Evolutionary conservation across 2,888 invertebrate genomes (phyloP), one percentile per base, ranked within the genome.

Genomic region (Charanyca ferruginea): DNA sequence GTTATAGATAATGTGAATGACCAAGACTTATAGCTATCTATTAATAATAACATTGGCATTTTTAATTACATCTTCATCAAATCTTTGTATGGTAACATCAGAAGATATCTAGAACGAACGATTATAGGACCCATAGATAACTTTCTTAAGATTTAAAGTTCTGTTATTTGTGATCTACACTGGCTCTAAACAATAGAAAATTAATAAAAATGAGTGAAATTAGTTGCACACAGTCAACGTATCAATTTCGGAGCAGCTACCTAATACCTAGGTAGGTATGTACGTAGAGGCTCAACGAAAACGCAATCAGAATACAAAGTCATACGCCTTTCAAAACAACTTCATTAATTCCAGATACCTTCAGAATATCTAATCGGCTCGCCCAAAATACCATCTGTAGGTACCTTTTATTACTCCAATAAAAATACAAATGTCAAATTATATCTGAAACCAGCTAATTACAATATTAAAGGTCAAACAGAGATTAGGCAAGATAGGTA

Each of bases 391-490:
- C 16, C 42, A 60, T 7, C 23, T 2, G 32, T n/a, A n/a, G 42
- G 22, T 11, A 44, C 16, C 23, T 59, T 42, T 28, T 51, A 38
- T 22, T 35, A 53, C n/a, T 32, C 2, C 20, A 59, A 51, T 23
- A 23, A 25, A 44, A 52, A 59, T 41, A 18, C 18, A 62, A 35
- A 61, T 64, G 42, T 57, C 52, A 59, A 58, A 63, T 69, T 51
- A 42, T 20, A 51, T 22, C 1, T 35, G 16, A 65, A 28, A 32
- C 7, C 41, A 11, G 23, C 48, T 49, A 22, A 51, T 67, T 54
- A 66, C n/a, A 61, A 68, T 59, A 60, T 48, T 20, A 35, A 45
- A 80, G 71, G 76, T 76, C 74, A 51, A 41, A 23, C 0, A 52
- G 53, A 38, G 53, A 72, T 73, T 67, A 57, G 35, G 69, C 54